Evolutionary conservation across 1,140 invertebrate species (phyloP), one percentile per base, ranked within the genome.

Genomic region (Hypothenemus hampei): DNA sequence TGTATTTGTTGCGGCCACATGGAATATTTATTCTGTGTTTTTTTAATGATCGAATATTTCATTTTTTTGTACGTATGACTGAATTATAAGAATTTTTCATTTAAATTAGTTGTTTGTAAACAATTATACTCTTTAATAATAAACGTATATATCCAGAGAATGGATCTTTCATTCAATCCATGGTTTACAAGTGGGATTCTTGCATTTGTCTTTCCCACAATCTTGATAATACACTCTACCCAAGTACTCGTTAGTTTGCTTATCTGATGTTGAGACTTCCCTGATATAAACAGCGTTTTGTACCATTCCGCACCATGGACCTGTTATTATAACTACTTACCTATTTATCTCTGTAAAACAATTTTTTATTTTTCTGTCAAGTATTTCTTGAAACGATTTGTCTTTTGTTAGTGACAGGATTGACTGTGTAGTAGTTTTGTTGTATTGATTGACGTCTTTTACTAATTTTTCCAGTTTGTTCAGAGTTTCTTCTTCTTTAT

Each of bases 401-500:
- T 53, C 50, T 13, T 53, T 29, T 13, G 20, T 19, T 19, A 53
- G 44, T 15, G 33, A 2, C 4, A 53, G 16, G 5, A 53, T 31
- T 21, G 37, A 11, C 15, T 21, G 33, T 10, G 19, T 10, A 11
- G 18, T 49, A n/a, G 19, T 19, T 22, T 18, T 21, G 18, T 41
- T 35, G 13, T 13, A 45, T 39, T 10, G 18, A 15, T 6, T 21
- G 6, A 44, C 24, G 15, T 53, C 39, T 11, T 23, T 16, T n/a
- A 53, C 15, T 18, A 53, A 35, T 29, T 10, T 43, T 31, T 29
- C 15, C 22, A 53, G 19, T 36, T 53, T 52, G 16, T 46, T 29
- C 21, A 58, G 16, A 7, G 40, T 13, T 16, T 46, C 26, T 19
- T 52, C 48, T 33, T 51, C 49, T 10, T 58, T 16, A 47, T 58